A percentile compares a stretch with the other conserved stretches of the same genome.
Evolutionary conservation across 2,113 vertebrate genomes (phyloP).

Genomic region (Chaetops frenatus): DNA sequence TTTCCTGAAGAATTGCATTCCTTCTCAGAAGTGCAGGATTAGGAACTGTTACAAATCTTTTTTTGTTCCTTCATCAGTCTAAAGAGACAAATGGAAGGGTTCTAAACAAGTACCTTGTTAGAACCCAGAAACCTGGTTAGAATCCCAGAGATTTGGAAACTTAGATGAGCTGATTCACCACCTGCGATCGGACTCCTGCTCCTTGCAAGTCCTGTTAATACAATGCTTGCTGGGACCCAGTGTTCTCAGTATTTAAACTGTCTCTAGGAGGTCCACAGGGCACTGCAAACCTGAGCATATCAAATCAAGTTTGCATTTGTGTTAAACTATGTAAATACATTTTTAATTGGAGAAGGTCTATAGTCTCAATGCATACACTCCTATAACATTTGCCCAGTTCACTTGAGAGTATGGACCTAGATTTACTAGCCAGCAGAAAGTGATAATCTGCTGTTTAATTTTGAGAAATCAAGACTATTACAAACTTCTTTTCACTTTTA

Average conservation of each 20-base stretch:
- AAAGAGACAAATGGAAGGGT: background rate
- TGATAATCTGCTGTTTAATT: background rate
- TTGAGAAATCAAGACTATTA: background rate
- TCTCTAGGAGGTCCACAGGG: background rate
- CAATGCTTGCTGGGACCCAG: background rate
- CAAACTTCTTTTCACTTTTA: background rate
- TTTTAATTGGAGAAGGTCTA: background rate
- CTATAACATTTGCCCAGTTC: background rate
- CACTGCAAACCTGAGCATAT: background rate
- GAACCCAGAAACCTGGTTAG: background rate
- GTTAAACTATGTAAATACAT: background rate
- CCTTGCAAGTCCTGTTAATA: background rate
- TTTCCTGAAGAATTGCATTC: background rate
- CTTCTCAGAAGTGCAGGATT: background rate
- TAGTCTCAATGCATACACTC: background rate
- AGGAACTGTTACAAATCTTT: background rate
- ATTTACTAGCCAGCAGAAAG: background rate
- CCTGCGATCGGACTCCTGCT: background rate
- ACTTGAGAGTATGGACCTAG: background rate
- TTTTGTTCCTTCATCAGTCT: background rate
- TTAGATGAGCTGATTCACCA: background rate
- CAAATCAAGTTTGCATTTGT: background rate
- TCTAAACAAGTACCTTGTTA: background rate
- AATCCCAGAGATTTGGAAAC: background rate
- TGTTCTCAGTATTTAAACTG: background rate